phyloP scores from a whole-genome alignment of 1,140 invertebrate genomes.

The Euwallacea similis region DNA sequence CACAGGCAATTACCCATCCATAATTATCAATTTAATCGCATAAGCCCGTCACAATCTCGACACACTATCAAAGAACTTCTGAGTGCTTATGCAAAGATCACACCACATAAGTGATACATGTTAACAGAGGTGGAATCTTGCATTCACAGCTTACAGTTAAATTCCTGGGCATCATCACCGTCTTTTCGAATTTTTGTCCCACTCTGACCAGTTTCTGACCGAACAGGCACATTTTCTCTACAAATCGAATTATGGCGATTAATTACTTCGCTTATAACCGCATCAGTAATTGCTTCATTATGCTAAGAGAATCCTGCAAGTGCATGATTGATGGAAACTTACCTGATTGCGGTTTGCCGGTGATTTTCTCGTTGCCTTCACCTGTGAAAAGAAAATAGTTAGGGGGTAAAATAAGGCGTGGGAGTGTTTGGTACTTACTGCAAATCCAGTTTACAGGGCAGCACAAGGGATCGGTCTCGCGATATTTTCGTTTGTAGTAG shows the following conservation, averaged over 20 bases:
- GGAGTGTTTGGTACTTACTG: conserved; percentile 21
- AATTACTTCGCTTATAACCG: neutral
- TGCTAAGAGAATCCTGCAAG: too few species aligned
- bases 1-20: too few species aligned
- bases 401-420: neutral
- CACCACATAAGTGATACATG: conserved; percentile 28
- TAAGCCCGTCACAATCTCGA: too few species aligned
- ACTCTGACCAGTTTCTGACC: conserved; percentile 26
- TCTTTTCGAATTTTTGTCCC: conserved; percentile 33
- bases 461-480: conserved; percentile 33
- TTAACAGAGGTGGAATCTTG: conserved; percentile 32
- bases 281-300: too few species aligned
- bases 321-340: conserved; percentile 3
- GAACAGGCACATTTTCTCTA: conserved; percentile 36
- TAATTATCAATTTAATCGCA: too few species aligned
- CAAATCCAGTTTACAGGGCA: conserved; percentile 37
- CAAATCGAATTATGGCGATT: conserved; percentile 7
- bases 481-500: conserved; percentile 36
- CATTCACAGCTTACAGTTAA: conserved; percentile 35
- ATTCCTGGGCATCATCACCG: conserved; percentile 19
- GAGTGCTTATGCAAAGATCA: neutral
- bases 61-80: too few species aligned
- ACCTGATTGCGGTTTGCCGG: conserved; percentile 18
- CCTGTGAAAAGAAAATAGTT: conserved; percentile 8
- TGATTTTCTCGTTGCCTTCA: conserved; percentile 34